These are phyloP conservation scores for Orchestes rusci DNA, from an alignment of 2,888 invertebrate genomes.

Conservation along the genomic window DNA sequence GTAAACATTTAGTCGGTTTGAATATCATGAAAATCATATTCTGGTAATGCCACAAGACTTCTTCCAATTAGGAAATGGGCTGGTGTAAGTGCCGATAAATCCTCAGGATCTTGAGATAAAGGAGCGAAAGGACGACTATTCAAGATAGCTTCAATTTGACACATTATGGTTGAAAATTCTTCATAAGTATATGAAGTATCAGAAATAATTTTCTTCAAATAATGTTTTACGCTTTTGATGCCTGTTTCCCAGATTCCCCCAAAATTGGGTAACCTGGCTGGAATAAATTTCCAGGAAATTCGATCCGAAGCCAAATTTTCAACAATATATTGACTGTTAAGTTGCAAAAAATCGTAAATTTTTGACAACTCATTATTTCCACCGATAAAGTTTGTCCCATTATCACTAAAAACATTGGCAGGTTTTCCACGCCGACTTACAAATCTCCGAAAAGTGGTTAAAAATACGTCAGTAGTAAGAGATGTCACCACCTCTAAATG, in stretches of 20 bases:
- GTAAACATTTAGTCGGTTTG: no score
- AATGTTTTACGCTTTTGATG: constrained; percentile 24
- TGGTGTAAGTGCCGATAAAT: constrained; percentile 27
- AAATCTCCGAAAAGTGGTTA: constrained; percentile 6
- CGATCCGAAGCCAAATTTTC: neutral
- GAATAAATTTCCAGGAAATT: no score
- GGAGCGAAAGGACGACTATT: constrained; percentile 32
- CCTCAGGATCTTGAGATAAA: constrained; percentile 26
- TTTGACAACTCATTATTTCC: neutral
- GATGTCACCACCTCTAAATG: no score
- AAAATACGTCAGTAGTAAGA: no score
- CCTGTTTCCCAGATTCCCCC: constrained; percentile 35
- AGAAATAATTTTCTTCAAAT: constrained; percentile 5
- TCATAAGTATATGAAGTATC: constrained; percentile 9
- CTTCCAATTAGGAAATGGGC: constrained; percentile 29
- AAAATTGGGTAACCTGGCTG: constrained; percentile 31
- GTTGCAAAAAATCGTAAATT: neutral
- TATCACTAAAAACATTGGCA: no score
- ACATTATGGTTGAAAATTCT: constrained; percentile 7
- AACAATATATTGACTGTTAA: no score
- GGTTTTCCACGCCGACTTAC: no score
- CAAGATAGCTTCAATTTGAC: constrained; percentile 27
- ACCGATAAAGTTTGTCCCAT: no score
- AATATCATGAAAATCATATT: constrained; percentile 16
- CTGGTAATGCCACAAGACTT: constrained; percentile 22